Evolutionary conservation across 2,888 invertebrate species (phyloP).

Genomic region (Rhimphoctona megacephalus): DNA sequence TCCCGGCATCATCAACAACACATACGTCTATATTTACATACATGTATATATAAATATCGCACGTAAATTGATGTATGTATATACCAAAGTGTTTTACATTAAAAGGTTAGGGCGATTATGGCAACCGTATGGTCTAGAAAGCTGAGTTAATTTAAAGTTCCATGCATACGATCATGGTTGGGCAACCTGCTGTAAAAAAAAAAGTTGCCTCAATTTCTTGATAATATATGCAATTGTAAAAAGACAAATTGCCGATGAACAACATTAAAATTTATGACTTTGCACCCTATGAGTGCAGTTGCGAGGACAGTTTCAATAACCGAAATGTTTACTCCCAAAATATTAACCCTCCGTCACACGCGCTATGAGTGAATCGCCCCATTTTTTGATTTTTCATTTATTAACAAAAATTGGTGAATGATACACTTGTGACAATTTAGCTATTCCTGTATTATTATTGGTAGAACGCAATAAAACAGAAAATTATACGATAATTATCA

Average conservation of each 20-base stretch:
- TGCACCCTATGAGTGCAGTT: neutral
- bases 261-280: neutral
- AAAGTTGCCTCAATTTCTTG: neutral
- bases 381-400: too few species aligned
- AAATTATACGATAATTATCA: too few species aligned
- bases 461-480: too few species aligned
- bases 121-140: slow-evolving; percentile 40
- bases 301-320: neutral
- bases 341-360: too few species aligned
- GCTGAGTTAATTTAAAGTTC: slow-evolving; percentile 18
- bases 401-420: too few species aligned
- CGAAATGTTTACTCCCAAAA: too few species aligned
- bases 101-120: slow-evolving; percentile 30
- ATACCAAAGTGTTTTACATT: slow-evolving; percentile 8
- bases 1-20: slow-evolving; percentile 23
- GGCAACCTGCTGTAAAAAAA: neutral
- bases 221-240: neutral
- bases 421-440: too few species aligned
- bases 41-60: too few species aligned
- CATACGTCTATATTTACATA: slow-evolving; percentile 2
- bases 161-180: neutral
- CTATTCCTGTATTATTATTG: too few species aligned
- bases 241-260: too few species aligned
- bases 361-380: too few species aligned
- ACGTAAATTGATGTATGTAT: neutral